Conservation (phyloP, 2,113 vertebrate genomes). For the Archocentrus centrarchus region DNA sequence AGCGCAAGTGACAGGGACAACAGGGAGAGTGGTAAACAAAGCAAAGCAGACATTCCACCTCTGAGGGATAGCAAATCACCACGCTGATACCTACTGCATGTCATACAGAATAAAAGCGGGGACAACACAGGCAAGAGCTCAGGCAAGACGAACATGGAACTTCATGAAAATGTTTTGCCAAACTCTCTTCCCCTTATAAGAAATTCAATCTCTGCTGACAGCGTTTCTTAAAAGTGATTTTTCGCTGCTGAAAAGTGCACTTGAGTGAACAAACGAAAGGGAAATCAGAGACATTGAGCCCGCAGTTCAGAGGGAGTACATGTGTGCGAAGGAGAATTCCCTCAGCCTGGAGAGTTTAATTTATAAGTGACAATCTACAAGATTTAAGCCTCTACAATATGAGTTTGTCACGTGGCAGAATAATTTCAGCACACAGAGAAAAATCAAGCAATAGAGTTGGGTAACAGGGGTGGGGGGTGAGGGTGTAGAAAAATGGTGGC, state of each 20-base stretch:
- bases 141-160: slow-evolving; percentile 40
- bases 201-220: slow-evolving; percentile 51
- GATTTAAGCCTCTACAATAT: slow-evolving; percentile 27
- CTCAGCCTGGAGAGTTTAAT: slow-evolving; percentile 43
- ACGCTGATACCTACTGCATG: slow-evolving; percentile 48
- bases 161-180: slow-evolving; percentile 34
- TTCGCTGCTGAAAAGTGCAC: not conserved
- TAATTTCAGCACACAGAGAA: slow-evolving; percentile 39
- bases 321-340: slow-evolving; percentile 21
- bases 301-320: slow-evolving; percentile 5
- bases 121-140: slow-evolving; percentile 48
- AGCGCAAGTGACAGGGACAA: slow-evolving; percentile 67
- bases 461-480: slow-evolving; percentile 22
- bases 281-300: slow-evolving; percentile 30
- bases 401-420: slow-evolving; percentile 46
- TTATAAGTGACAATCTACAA: slow-evolving; percentile 39
- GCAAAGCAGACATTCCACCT: slow-evolving; percentile 61
- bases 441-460: slow-evolving; percentile 24
- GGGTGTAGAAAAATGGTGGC: slow-evolving; percentile 46
- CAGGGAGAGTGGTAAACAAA: slow-evolving; percentile 64
- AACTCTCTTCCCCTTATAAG: slow-evolving; percentile 35
- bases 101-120: slow-evolving; percentile 57
- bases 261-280: slow-evolving; percentile 29
- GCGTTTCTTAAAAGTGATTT: slow-evolving; percentile 37
- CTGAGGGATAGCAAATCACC: slow-evolving; percentile 58